Evolutionary conservation across 2,113 vertebrate species (phyloP).

Genomic region (Erinaceus europaeus): DNA sequence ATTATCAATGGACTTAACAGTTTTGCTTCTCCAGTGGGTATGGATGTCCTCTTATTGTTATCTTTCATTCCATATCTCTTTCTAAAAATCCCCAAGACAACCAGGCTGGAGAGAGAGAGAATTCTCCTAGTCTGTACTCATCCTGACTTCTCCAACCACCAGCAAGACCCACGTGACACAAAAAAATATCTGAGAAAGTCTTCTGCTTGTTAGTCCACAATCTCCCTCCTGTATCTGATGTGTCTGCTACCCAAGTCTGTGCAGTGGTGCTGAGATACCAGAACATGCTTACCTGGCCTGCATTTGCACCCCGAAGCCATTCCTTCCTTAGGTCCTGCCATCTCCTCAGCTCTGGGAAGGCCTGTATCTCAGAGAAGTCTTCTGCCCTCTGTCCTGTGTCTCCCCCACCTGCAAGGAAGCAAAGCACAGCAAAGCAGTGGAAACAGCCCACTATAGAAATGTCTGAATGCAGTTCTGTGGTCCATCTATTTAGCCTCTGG

Average conservation of each 20-base stretch:
- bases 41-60: background rate
- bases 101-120: background rate
- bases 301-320: background rate
- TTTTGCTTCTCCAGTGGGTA: background rate
- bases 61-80: background rate
- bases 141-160: background rate
- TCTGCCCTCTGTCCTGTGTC: background rate
- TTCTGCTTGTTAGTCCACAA: background rate
- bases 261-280: background rate
- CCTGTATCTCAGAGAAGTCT: background rate
- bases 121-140: background rate
- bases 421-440: background rate
- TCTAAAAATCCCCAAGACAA: background rate
- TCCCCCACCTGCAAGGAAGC: background rate
- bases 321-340: background rate
- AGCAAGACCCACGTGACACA: background rate
- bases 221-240: too few relatives aligned
- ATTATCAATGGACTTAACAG: background rate
- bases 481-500: too few relatives aligned
- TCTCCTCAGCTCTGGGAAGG: background rate
- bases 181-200: background rate
- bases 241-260: accelerated
- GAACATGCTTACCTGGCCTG: accelerated
- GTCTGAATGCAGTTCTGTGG: too few relatives aligned
- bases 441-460: too few relatives aligned